Evolutionary conservation across 2,113 vertebrate species (phyloP).

Genomic region (Gracilinanus agilis): DNA sequence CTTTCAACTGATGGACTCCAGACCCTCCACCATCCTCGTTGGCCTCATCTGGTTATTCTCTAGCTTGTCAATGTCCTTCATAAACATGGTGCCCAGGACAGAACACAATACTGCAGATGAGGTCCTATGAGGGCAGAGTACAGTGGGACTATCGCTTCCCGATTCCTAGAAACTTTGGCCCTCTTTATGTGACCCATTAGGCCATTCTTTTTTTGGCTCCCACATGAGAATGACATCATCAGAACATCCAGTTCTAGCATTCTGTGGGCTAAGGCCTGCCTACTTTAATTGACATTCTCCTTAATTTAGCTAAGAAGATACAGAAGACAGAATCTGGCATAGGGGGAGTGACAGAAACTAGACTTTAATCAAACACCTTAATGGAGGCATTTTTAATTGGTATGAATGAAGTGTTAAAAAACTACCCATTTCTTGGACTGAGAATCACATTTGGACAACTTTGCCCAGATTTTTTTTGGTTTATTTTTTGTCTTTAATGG

Average conservation of each 20-base stretch:
- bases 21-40: not conserved
- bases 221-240: not conserved
- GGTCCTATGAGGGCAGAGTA: not conserved
- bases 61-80: not conserved
- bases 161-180: not conserved
- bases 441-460: not conserved
- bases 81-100: not conserved
- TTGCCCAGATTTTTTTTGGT: not conserved
- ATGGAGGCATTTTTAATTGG: not conserved
- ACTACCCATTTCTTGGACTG: not conserved
- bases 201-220: not conserved
- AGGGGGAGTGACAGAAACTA: not conserved
- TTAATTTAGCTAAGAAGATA: not conserved
- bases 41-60: not conserved
- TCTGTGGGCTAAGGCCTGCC: not conserved
- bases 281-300: not conserved
- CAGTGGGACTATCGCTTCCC: not conserved
- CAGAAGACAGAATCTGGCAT: not conserved
- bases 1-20: not conserved
- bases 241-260: not conserved
- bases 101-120: not conserved
- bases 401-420: not conserved
- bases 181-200: not conserved
- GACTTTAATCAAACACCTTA: not conserved
- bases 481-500: not conserved